These are phyloP conservation scores for Busseola fusca DNA, from an alignment of 2,888 invertebrate genomes.

Conservation along the genomic window DNA sequence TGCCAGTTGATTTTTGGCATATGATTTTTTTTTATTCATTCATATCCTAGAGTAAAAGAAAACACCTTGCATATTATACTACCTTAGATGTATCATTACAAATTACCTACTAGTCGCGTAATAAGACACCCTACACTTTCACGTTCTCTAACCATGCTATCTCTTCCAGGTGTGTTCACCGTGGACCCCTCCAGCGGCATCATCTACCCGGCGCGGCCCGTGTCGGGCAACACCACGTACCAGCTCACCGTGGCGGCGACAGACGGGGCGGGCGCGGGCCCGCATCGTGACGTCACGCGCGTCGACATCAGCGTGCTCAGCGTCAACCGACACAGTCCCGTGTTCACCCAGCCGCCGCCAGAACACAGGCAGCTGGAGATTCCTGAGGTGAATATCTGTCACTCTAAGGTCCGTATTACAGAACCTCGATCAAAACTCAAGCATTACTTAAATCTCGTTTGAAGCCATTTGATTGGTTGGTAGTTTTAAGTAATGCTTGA, in stretches of 20 bases:
- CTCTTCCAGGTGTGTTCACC: constrained; percentile 90
- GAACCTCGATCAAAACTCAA: no score
- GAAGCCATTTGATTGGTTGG: no score
- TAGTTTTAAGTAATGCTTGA: no score
- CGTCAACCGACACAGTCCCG: constrained; percentile 95
- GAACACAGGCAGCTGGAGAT: constrained; percentile 93
- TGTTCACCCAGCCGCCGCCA: constrained; percentile 93
- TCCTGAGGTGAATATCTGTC: constrained; percentile 88
- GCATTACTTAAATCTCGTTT: no score
- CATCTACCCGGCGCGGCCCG: constrained; percentile 93
- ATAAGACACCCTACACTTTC: background rate
- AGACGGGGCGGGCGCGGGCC: constrained; percentile 91
- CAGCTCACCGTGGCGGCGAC: constrained; percentile 92
- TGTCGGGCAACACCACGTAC: constrained; percentile 89
- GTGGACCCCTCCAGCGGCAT: constrained; percentile 94
- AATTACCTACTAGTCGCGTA: no score
- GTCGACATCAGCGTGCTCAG: constrained; percentile 93
- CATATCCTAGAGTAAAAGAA: no score
- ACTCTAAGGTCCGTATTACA: no score
- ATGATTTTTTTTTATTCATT: no score
- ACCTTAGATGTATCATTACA: no score
- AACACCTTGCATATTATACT: no score
- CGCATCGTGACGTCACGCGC: constrained; percentile 91
- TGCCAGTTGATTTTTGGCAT: no score
- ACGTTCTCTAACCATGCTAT: background rate